These are phyloP conservation scores for Phymorhynchus buccinoides DNA, from an alignment of 1,140 invertebrate species.

Conservation along the genomic window DNA sequence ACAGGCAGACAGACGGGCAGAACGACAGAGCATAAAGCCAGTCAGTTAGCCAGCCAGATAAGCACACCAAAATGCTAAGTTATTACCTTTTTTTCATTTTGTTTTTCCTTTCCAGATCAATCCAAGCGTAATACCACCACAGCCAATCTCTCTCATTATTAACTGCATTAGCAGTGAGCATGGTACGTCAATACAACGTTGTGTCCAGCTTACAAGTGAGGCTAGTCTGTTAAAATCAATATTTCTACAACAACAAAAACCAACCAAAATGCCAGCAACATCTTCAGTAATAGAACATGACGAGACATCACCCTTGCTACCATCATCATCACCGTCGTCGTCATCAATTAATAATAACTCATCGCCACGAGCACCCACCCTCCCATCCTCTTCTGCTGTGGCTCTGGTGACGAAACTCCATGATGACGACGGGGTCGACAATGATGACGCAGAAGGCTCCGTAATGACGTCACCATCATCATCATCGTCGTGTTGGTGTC, in stretches of 20 bases:
- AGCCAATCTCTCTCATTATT: no score
- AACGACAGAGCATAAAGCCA: no score
- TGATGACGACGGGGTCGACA: neutral
- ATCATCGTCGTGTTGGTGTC: neutral
- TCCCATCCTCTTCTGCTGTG: neutral
- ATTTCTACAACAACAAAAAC: neutral
- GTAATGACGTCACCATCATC: neutral
- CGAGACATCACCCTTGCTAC: neutral
- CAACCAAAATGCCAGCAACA: neutral
- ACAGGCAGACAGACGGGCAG: no score
- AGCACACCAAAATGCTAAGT: neutral
- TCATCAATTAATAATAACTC: neutral
- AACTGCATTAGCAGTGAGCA: neutral
- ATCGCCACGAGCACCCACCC: neutral
- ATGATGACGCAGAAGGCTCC: neutral
- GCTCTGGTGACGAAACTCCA: neutral
- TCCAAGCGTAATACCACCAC: no score
- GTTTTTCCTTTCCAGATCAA: no score
- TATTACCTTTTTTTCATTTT: neutral
- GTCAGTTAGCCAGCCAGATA: no score
- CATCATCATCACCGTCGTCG: neutral
- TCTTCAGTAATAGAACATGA: neutral
- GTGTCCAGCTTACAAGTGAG: no score
- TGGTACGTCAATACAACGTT: no score
- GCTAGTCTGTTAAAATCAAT: neutral